Base-by-base conservation (phyloP, 2,113 vertebrate species). In the Phoenicopterus ruber region DNA sequence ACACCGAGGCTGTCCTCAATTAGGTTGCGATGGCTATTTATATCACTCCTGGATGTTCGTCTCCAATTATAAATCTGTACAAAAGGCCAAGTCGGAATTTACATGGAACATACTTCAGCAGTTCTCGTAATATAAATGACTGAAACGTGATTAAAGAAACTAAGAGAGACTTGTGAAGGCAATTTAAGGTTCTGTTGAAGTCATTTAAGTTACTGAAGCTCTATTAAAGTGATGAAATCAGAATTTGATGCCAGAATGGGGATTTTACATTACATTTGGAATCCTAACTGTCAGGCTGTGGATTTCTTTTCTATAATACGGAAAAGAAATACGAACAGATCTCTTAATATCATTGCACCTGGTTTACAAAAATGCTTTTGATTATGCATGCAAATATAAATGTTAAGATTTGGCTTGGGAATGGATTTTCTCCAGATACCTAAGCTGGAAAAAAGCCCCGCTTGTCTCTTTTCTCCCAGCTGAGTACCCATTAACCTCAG, bases 61-160 rank as follows among this genome's bases (percentile, higher is more conserved):
- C 91, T 96, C 84, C 91, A 88, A 82, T 95, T 95, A 96, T 90
- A 93, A 90, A 90, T 83, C 93, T 66, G 87, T 62, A 89, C 81
- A 93, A 85, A 95, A 93, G 93, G 58, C 82, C 66, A 93, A 93
- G 74, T 78, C 32, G 44, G 91, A 86, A 96, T 93, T 95, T 93
- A 88, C 77, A 47, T 1, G 6, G 40, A 84, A 80, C 25, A 65
- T 67, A 94, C 63, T 77, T 86, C 82, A 81, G 29, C 71, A 83
- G 15, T 80, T 97, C 66, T 93, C 44, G 11, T n/a, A 76, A 66
- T 88, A 80, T 31, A 93, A 83, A 71, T 86, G 67, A 83, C 71
- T 81, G 71, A 95, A 86, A 67, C n/a, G 2, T 78, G 65, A 83
- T 91, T 90, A 93, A 90, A 82, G 80, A 92, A 91, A 74, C 34